Percentiles rank a stretch among this genome's conserved stretches.
Conservation (phyloP, 2,888 invertebrate species). For the Ormyrus nitidulus region DNA sequence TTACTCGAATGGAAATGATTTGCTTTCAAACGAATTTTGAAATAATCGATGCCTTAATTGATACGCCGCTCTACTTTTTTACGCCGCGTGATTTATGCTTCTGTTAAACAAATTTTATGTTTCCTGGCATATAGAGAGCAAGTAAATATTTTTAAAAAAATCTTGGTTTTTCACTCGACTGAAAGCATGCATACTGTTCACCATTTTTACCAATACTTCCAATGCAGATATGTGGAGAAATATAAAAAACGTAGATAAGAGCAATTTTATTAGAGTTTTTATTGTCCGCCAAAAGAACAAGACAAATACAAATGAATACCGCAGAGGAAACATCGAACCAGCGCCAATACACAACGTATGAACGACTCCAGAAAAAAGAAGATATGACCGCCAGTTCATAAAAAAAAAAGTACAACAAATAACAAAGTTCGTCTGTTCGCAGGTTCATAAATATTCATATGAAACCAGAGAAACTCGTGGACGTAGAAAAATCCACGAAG, state of each 20-base stretch:
- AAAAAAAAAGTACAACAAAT: conserved; percentile 19
- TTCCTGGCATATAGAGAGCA: no score
- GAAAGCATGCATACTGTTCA: no score
- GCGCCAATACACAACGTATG: background rate
- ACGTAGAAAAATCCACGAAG: conserved; percentile 1
- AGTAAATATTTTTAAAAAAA: background rate
- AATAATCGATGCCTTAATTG: no score
- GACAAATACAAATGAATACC: conserved; percentile 38
- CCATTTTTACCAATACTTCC: no score
- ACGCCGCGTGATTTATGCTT: no score
- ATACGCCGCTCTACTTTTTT: no score
- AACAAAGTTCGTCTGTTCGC: conserved; percentile 57
- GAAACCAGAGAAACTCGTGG: conserved; percentile 61
- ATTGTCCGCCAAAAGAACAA: conserved; percentile 19
- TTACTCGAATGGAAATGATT: no score
- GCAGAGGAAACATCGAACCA: conserved; percentile 4
- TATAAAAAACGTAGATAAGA: conserved; percentile 18
- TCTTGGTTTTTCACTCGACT: conserved; percentile 7
- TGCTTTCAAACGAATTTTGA: no score
- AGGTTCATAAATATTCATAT: conserved; percentile 65
- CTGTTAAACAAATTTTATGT: no score
- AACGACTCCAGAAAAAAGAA: background rate
- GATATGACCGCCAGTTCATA: background rate
- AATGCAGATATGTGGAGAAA: background rate
- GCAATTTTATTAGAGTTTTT: conserved; percentile 44